A percentile compares a stretch with the other conserved stretches of the same genome.
phyloP scores from a whole-genome alignment of 2,888 invertebrate genomes.

The Perdita meconis region DNA sequence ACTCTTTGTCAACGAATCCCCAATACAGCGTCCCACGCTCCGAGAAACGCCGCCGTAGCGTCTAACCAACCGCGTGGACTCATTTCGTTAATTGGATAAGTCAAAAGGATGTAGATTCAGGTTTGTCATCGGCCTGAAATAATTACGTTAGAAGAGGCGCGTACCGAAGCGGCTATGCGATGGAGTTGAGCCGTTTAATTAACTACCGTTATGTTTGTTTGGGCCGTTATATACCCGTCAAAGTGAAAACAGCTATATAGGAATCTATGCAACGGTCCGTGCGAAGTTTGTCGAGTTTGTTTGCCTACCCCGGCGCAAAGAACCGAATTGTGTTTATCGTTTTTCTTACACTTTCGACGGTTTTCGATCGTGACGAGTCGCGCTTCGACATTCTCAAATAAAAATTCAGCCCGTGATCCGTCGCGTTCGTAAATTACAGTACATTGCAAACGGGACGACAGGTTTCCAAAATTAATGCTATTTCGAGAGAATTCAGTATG shows the following conservation, averaged over 20 bases:
- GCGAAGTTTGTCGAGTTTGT: conserved; percentile 45
- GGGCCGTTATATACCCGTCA: conserved; percentile 82
- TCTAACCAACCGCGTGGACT: no score
- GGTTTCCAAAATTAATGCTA: no score
- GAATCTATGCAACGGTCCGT: conserved; percentile 35
- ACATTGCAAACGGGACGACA: no score
- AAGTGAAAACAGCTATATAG: conserved; percentile 77
- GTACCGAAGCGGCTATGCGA: conserved; percentile 51
- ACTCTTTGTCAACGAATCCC: no score
- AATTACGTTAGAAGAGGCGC: conserved; percentile 62
- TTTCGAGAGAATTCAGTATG: no score
- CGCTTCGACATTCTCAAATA: background rate
- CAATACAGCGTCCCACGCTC: no score
- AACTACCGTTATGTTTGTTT: conserved; percentile 83
- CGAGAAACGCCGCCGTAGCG: no score
- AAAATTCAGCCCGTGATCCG: no score
- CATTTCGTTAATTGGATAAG: no score
- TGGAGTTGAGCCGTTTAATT: conserved; percentile 77
- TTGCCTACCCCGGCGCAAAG: conserved; percentile 4
- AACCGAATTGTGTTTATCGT: conserved; percentile 20
- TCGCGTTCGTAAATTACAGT: no score
- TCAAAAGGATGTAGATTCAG: conserved; percentile 6
- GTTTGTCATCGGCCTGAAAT: conserved; percentile 19
- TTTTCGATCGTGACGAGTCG: conserved; percentile 8
- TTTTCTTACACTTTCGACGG: conserved; percentile 47